Evolutionary conservation across 2,888 invertebrate species (phyloP).

Genomic region (Drosophila subsilvestris): DNA sequence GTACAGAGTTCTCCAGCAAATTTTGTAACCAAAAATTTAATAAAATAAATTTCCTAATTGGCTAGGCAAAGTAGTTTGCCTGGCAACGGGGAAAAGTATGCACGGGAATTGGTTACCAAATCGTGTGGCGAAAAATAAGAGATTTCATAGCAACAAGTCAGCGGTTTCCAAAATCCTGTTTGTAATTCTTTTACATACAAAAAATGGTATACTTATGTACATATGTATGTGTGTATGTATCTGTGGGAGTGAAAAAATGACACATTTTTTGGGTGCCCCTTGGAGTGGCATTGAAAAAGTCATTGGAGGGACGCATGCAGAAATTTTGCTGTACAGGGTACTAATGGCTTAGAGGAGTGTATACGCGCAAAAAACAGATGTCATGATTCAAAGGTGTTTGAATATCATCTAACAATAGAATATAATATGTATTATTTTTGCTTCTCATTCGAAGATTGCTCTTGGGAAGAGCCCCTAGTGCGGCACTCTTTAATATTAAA

Average conservation of each 20-base stretch:
- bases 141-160: constrained; percentile 42
- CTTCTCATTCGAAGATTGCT: too few species aligned
- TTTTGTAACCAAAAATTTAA: background rate
- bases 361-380: background rate
- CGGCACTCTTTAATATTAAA: too few species aligned
- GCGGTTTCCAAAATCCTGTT: constrained; percentile 19
- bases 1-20: too few species aligned
- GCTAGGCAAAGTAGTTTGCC: constrained; percentile 19
- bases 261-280: constrained; percentile 39
- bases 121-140: background rate
- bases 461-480: too few species aligned
- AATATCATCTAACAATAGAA: too few species aligned
- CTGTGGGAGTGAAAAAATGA: constrained; percentile 21
- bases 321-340: constrained; percentile 45
- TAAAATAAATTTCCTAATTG: constrained; percentile 2
- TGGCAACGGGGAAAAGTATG: constrained; percentile 21
- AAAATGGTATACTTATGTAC: background rate
- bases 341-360: background rate
- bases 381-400: too few species aligned
- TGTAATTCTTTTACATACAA: constrained; percentile 37
- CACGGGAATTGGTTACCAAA: constrained; percentile 12
- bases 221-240: constrained; percentile 2
- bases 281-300: constrained; percentile 55
- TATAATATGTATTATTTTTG: too few species aligned
- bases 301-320: constrained; percentile 50